Conservation (phyloP, 1,140 invertebrate genomes). For the Trichoplusia ni region DNA sequence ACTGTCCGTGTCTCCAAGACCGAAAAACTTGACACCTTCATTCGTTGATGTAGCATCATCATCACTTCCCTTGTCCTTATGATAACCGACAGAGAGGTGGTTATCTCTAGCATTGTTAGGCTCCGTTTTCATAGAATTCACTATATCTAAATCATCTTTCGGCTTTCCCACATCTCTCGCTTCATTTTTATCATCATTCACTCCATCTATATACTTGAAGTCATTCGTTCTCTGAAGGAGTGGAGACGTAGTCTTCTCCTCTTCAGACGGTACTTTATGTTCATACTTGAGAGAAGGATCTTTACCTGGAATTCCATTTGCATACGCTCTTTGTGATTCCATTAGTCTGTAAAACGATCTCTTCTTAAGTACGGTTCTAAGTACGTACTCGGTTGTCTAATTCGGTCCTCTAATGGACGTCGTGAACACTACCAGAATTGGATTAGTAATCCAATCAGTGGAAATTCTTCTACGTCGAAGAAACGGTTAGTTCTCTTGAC, state of each 20-base stretch:
- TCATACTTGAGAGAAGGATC: conserved; percentile 67
- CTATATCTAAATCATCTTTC: conserved; percentile 66
- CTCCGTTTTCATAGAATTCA: conserved; percentile 72
- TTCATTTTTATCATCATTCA: conserved; percentile 54
- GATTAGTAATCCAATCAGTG: conserved; percentile 55
- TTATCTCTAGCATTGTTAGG: conserved; percentile 47
- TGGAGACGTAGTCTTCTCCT: conserved; percentile 75
- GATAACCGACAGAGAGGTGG: conserved; percentile 60
- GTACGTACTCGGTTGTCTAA: conserved; percentile 56
- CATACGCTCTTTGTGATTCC: conserved; percentile 68
- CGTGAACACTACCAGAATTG: conserved; percentile 51
- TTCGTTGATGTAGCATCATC: conserved; percentile 68
- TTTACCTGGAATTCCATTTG: conserved; percentile 74
- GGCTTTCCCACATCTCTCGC: conserved; percentile 51
- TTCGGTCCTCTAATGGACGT: conserved; percentile 47
- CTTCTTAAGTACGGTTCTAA: conserved; percentile 61
- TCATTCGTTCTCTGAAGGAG: conserved; percentile 61
- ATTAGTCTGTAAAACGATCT: conserved; percentile 60
- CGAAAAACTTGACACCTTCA: conserved; percentile 79
- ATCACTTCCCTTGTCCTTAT: conserved; percentile 60
- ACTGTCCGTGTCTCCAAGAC: conserved; percentile 79
- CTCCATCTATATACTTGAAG: conserved; percentile 64
- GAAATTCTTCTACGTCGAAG: conserved; percentile 65
- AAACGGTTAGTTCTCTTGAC: conserved; percentile 70
- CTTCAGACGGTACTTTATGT: conserved; percentile 74